Conservation (phyloP, 2,888 invertebrate species). For the Napeogenes inachia region DNA sequence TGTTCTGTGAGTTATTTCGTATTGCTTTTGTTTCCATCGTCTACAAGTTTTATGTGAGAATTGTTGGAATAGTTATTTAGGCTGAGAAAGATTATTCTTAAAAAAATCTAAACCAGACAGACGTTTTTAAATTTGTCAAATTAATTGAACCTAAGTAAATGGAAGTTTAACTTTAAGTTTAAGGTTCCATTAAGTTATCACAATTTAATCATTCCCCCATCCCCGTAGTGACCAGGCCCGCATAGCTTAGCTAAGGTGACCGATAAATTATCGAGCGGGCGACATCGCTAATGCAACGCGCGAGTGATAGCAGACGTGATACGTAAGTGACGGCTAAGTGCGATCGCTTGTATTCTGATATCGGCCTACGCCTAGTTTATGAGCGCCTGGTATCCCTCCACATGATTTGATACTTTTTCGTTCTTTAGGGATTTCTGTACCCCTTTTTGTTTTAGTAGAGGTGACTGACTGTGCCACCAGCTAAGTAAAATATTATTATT, state of each 20-base stretch:
- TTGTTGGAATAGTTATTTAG: too few relatives aligned
- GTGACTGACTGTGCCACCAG: too few relatives aligned
- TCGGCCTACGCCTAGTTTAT: slow-evolving; percentile 51
- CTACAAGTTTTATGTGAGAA: not conserved
- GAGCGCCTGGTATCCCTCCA: slow-evolving; percentile 43
- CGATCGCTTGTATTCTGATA: slow-evolving; percentile 74
- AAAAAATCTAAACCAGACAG: too few relatives aligned
- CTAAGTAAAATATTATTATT: too few relatives aligned
- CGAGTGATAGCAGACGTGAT: slow-evolving; percentile 71
- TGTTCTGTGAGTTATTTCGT: slow-evolving; percentile 1
- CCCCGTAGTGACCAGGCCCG: slow-evolving; percentile 54
- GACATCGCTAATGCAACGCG: slow-evolving; percentile 71
- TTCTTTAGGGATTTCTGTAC: slow-evolving; percentile 36
- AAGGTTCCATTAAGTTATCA: slow-evolving; percentile 24
- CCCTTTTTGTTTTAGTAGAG: slow-evolving; percentile 23
- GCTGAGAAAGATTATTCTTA: not conserved
- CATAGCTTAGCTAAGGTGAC: slow-evolving; percentile 53
- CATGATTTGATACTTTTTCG: slow-evolving; percentile 47
- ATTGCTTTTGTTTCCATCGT: slow-evolving; percentile 3
- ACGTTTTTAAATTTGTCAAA: too few relatives aligned
- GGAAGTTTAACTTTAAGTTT: too few relatives aligned
- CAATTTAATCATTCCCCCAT: slow-evolving; percentile 38
- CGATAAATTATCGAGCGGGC: slow-evolving; percentile 68
- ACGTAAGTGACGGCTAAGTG: slow-evolving; percentile 72
- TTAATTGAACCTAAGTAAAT: too few relatives aligned